These are phyloP conservation scores for Anguilla pacifica DNA, from an alignment of 2,797 vertebrate genomes.

Conservation along the genomic window DNA sequence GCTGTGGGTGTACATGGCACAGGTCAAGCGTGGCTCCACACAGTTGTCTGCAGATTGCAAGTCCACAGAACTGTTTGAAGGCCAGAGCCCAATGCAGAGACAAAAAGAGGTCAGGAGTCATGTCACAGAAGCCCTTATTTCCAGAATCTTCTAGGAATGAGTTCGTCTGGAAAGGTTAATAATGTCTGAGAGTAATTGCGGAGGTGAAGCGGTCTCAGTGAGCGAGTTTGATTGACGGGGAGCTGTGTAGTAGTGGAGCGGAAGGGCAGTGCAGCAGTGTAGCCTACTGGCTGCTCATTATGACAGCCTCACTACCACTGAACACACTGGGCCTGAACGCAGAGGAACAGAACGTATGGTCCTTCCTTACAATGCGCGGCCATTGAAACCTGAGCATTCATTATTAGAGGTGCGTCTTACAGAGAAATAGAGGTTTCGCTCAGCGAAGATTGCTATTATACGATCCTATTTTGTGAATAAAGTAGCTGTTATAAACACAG, in stretches of 20 bases:
- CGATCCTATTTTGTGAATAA: background rate
- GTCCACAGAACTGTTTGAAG: conserved; percentile 74
- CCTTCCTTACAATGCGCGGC: background rate
- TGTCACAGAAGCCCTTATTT: background rate
- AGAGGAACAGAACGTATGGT: background rate
- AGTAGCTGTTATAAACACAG: background rate
- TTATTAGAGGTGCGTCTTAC: background rate
- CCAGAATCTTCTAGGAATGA: background rate
- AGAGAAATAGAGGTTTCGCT: no score
- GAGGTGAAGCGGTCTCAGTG: conserved; percentile 21
- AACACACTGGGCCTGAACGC: background rate
- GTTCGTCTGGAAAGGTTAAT: background rate
- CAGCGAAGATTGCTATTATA: background rate
- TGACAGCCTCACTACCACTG: background rate
- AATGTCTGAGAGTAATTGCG: conserved; percentile 23
- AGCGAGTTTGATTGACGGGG: conserved; percentile 34
- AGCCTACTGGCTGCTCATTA: conserved; percentile 21
- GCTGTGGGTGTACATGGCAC: conserved; percentile 81
- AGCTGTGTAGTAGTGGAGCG: background rate
- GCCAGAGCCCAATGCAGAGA: conserved; percentile 55
- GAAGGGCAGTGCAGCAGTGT: conserved; percentile 11
- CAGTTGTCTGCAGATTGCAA: conserved; percentile 85
- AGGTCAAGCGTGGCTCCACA: conserved; percentile 86
- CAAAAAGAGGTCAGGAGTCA: background rate
- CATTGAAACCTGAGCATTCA: background rate